A percentile compares a stretch with the other conserved stretches of the same genome.
phyloP scores from a whole-genome alignment of 2,113 vertebrate genomes.

The Corapipo altera region DNA sequence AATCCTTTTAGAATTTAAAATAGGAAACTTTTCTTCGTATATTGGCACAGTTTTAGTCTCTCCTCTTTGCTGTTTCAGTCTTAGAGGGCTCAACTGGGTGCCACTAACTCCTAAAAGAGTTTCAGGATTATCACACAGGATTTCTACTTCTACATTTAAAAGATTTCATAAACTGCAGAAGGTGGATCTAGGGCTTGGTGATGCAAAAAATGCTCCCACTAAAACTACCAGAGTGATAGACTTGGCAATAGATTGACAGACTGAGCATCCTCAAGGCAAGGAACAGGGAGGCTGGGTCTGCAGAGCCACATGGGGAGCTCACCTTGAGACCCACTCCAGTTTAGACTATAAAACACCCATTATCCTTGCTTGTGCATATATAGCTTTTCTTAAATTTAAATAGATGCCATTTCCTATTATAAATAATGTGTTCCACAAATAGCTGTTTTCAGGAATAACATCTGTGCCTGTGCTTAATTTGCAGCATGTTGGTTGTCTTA shows the following conservation, averaged over 20 bases:
- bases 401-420: constrained; percentile 3
- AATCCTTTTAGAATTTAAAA: not conserved
- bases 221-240: not conserved
- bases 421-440: constrained; percentile 45
- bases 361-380: not conserved
- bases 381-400: constrained; percentile 16
- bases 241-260: not conserved
- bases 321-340: not conserved
- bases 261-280: not conserved
- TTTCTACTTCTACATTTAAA: not conserved
- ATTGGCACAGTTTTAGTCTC: not conserved
- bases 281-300: not conserved
- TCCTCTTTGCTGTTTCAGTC: not conserved
- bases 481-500: not conserved
- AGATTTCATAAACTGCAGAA: not conserved
- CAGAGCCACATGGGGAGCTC: not conserved
- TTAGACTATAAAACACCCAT: not conserved
- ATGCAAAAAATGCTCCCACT: not conserved
- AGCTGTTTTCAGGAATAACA: constrained; percentile 21
- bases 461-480: constrained; percentile 1
- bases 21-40: not conserved
- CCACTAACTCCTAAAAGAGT: not conserved
- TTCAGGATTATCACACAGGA: not conserved
- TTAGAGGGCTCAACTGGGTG: not conserved
- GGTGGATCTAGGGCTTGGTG: not conserved